Conservation (phyloP, 2,113 vertebrate species). For the Protomyctophum bolini region DNA sequence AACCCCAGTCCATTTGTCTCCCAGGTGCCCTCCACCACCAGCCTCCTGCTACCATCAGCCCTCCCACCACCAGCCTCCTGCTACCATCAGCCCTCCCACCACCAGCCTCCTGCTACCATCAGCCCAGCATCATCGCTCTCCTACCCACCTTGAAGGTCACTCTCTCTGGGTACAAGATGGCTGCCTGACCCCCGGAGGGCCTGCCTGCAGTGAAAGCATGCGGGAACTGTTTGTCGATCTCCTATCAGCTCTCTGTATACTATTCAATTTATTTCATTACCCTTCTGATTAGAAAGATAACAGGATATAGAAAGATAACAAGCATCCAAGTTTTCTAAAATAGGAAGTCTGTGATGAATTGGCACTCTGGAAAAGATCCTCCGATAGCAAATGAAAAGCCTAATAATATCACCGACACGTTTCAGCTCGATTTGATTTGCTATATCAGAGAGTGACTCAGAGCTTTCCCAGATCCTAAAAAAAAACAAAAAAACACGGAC, state of each 20-base stretch:
- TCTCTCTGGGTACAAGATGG: constrained; percentile 42
- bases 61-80: constrained; percentile 40
- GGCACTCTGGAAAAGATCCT: too few relatives aligned
- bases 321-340: too few relatives aligned
- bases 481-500: too few relatives aligned
- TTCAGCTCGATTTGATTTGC: too few relatives aligned
- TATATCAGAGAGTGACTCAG: too few relatives aligned
- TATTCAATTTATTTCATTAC: too few relatives aligned
- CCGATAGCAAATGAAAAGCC: too few relatives aligned
- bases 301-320: too few relatives aligned
- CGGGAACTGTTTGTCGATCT: constrained; percentile 9
- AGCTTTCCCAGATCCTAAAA: too few relatives aligned
- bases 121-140: constrained; percentile 42
- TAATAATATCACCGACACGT: too few relatives aligned
- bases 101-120: constrained; percentile 48
- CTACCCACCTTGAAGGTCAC: constrained; percentile 53
- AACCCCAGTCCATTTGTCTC: neutral
- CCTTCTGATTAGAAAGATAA: too few relatives aligned
- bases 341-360: too few relatives aligned
- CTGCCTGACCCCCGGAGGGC: constrained; percentile 56
- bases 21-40: constrained; percentile 40
- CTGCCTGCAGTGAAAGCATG: constrained; percentile 26
- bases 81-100: constrained; percentile 44
- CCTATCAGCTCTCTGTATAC: neutral
- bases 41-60: constrained; percentile 50